A percentile compares a stretch with the other conserved stretches of the same genome.
phyloP scores from a whole-genome alignment of 2,888 invertebrate species.

The Mechanitis messenoides region DNA sequence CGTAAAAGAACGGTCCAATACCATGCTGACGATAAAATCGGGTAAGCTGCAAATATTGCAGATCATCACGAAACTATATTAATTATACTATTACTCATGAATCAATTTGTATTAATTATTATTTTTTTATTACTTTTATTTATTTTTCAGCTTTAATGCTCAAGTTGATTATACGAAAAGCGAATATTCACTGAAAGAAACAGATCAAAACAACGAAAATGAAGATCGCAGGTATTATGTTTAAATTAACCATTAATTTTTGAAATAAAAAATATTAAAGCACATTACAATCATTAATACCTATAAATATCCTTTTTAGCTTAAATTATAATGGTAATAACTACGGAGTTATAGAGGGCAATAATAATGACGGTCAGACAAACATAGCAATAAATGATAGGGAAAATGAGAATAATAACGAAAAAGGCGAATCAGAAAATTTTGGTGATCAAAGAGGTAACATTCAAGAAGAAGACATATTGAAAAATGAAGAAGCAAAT shows the following conservation, averaged over 20 bases:
- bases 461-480: not conserved
- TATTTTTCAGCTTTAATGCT: constrained; percentile 26
- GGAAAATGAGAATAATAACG: not conserved
- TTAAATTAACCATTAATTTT: too few relatives aligned
- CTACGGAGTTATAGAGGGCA: constrained; percentile 1
- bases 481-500: constrained; percentile 10
- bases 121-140: not conserved
- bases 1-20: constrained; percentile 69
- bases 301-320: too few relatives aligned
- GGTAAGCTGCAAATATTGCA: constrained; percentile 22
- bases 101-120: not conserved
- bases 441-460: constrained; percentile 2
- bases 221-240: not conserved
- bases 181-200: constrained; percentile 8
- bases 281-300: too few relatives aligned
- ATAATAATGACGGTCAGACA: not conserved
- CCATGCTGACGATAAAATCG: constrained; percentile 69
- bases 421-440: constrained; percentile 6
- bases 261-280: not conserved
- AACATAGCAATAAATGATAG: not conserved
- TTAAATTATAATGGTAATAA: not conserved
- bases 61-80: too few relatives aligned
- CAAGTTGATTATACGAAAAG: constrained; percentile 18
- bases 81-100: too few relatives aligned
- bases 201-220: constrained; percentile 5